Conservation (phyloP, 2,797 vertebrate species). For the Platyrinchus mystaceus region DNA sequence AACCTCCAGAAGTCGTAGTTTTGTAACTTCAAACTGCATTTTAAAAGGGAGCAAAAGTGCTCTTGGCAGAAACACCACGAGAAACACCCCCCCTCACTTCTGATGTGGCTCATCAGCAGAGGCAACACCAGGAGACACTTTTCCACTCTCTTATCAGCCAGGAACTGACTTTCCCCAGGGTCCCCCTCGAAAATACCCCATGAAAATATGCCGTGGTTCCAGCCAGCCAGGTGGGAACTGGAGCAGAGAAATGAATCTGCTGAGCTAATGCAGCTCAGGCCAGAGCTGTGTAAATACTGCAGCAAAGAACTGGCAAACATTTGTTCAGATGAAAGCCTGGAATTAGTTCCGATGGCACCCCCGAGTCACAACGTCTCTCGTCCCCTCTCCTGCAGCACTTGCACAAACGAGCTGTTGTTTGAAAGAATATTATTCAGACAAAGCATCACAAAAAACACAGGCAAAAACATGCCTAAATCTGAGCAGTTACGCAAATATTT, state of each 20-base stretch:
- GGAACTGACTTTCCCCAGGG: background rate
- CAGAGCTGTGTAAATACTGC: background rate
- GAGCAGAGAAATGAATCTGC: conserved; percentile 28
- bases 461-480: conserved; percentile 14
- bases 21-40: background rate
- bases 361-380: background rate
- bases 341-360: background rate
- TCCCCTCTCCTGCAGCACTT: background rate
- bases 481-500: conserved; percentile 24
- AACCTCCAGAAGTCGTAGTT: background rate
- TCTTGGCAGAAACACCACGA: background rate
- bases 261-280: conserved; percentile 36
- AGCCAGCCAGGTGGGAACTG: background rate
- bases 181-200: background rate
- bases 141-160: background rate
- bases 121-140: background rate
- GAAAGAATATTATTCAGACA: background rate
- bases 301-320: conserved; percentile 43
- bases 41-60: background rate
- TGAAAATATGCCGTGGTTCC: background rate
- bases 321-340: conserved; percentile 12
- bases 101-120: background rate
- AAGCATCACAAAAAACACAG: background rate
- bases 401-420: background rate
- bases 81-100: background rate